Evolutionary conservation across 2,113 vertebrate species (phyloP), one percentile per base, ranked within the genome.

Genomic region (Onychostoma macrolepis): DNA sequence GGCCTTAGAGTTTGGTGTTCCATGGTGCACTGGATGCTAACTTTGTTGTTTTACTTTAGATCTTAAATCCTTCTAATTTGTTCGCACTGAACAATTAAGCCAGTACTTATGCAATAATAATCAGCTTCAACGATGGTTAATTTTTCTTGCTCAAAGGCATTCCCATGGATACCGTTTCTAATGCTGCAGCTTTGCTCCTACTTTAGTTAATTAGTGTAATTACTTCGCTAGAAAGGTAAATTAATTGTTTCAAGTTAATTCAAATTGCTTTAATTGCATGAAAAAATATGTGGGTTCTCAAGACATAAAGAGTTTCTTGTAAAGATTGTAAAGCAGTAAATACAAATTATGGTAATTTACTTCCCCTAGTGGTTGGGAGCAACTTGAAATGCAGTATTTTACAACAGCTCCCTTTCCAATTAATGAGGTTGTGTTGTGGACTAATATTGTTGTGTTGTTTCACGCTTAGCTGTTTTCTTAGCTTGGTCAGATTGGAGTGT

Each of bases 181-280:
- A 56, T 12, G 24, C 12, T 45, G 38, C 72, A 45, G 72, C 72
- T 45, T 80, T 58, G 50, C 50, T 80, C 30, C 50, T 38, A 36
- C 19, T 80, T 38, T 7, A 56, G 21, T 58, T 58, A 58, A 80
- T 80, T 80, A 38, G 28, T 33, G 30, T 36, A 36, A 36, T 80
- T 78, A 50, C 43, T 50, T 79, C 3, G 50, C 50, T 58, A 75
- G 72, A 50, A 56, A 58, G 77, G 30, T 56, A 79, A 79, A 79
- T 79, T 21, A 58, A 79, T 58, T 24, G 48, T 53, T 13, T 56
- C 0, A 0, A 36, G 30, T 79, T 79, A 13, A 80, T 80, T 80
- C 6, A 58, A 58, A 58, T n/a, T 80, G 50, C 21, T n/a, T 58
- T 80, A 4, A 58, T 58, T 79, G 4, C 5, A 38, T 36, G 12